These are phyloP conservation scores for Neodiprion pinetum DNA, from an alignment of 1,140 invertebrate genomes.

Conservation along the genomic window DNA sequence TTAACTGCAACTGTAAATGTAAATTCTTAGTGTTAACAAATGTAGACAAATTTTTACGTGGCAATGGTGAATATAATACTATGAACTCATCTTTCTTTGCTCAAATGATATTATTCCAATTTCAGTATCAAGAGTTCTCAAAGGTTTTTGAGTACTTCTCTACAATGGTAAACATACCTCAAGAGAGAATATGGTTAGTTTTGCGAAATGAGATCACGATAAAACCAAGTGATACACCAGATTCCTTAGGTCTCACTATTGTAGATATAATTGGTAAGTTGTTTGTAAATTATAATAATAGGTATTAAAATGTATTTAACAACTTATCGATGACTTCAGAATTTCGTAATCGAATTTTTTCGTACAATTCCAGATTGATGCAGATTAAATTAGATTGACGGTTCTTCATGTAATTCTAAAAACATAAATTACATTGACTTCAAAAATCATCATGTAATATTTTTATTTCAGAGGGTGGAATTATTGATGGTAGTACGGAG, in stretches of 20 bases:
- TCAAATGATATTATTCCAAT: not conserved
- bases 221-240: constrained; percentile 11
- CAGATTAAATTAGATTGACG: not conserved
- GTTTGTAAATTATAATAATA: not conserved
- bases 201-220: not conserved
- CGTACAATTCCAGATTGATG: not conserved
- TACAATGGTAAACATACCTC: constrained; percentile 11
- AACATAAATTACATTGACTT: not conserved
- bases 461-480: not conserved
- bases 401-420: no score
- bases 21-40: not conserved
- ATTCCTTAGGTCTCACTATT: constrained; percentile 8
- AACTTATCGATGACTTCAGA: no score
- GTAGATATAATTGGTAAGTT: constrained; percentile 6
- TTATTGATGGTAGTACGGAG: not conserved
- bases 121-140: not conserved
- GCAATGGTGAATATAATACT: no score
- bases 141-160: constrained; percentile 10
- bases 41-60: no score
- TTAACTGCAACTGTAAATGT: not conserved
- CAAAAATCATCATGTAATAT: not conserved
- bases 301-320: not conserved
- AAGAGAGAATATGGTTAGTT: not conserved
- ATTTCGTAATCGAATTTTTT: not conserved
- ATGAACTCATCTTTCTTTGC: no score